Base-by-base conservation (phyloP, 37 sponge, comb jelly and placozoan genomes). In the Tethya wilhelma region DNA sequence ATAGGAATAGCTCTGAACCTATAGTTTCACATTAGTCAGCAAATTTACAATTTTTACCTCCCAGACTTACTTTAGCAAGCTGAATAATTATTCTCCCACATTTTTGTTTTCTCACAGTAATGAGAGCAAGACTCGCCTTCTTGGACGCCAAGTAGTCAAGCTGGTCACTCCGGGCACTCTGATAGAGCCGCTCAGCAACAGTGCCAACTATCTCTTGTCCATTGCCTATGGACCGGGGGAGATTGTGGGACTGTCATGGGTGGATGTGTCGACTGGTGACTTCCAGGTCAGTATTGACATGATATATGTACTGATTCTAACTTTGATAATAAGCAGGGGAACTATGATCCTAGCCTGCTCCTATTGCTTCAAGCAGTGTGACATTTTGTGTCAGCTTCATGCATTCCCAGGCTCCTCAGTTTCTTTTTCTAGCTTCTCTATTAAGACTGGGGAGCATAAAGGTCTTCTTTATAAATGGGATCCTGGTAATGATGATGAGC, bases 131-230 rank as follows among this genome's bases (percentile, higher is more conserved):
- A 20, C 14, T 37, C 38, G 32, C 8, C 78, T 94, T 25, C 28
- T 83, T 56, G 53, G 40, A 4, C 84, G 95, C 2, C 65, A 81
- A 26, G 90, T 95, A 22, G 87, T 91, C 29, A 78, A 84, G 75
- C 64, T 95, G 57, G 69, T 95, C 25, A 95, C 95, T 25, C 90
- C 95, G 8, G 95, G 95, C 4, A 95, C 95, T 23, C 86, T 91
- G 30, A 45, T 91, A 5, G 93, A 95, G 49, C 95, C 95, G 9
- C 64, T 84, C 12, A 56, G 71, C 37, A 65, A 86, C n/a, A 25
- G 75, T 1, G 86, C 93, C 55, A 90, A 95, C 59, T 92, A 89
- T 71, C 83, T 95, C n/a, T 70, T 95, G 58, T 74, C 75, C 56
- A 79, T 95, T 4, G 67, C 63, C 36, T 41, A 81, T 1, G 89